Evolutionary conservation across 2,888 invertebrate species (phyloP).

Genomic region (Dione vanillae): DNA sequence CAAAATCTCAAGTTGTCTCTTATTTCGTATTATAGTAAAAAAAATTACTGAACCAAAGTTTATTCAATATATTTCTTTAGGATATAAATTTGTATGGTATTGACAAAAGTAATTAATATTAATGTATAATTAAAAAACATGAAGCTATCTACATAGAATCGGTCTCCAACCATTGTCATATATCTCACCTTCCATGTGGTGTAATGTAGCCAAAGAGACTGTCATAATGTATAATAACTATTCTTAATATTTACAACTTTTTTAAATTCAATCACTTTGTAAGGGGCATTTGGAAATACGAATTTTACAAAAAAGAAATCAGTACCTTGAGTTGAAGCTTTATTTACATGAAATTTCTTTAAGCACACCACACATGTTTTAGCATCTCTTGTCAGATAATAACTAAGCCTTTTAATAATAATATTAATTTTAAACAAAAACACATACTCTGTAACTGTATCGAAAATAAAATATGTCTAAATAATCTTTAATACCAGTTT

Average conservation of each 20-base stretch:
- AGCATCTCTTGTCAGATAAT: not conserved
- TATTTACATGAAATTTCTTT: not conserved
- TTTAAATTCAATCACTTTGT: not conserved
- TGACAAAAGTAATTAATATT: not conserved
- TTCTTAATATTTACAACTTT: constrained; percentile 27
- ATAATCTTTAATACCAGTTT: too few species aligned
- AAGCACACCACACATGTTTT: constrained; percentile 4
- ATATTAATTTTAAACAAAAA: too few species aligned
- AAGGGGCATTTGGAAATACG: too few species aligned
- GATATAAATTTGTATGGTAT: not conserved
- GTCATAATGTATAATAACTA: constrained; percentile 29
- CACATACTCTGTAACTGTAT: too few species aligned
- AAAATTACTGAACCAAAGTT: too few species aligned
- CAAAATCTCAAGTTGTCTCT: not conserved
- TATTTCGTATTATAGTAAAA: not conserved
- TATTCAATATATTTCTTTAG: not conserved
- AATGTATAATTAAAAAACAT: not conserved
- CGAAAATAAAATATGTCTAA: too few species aligned
- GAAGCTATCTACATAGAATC: constrained; percentile 8
- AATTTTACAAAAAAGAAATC: not conserved
- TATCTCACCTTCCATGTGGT: constrained; percentile 42
- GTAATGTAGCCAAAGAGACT: constrained; percentile 37
- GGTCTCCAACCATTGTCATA: constrained; percentile 40
- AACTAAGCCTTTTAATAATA: too few species aligned
- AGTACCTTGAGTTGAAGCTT: not conserved